Conservation (phyloP, 2,113 vertebrate species). For the Polyodon spathula region DNA sequence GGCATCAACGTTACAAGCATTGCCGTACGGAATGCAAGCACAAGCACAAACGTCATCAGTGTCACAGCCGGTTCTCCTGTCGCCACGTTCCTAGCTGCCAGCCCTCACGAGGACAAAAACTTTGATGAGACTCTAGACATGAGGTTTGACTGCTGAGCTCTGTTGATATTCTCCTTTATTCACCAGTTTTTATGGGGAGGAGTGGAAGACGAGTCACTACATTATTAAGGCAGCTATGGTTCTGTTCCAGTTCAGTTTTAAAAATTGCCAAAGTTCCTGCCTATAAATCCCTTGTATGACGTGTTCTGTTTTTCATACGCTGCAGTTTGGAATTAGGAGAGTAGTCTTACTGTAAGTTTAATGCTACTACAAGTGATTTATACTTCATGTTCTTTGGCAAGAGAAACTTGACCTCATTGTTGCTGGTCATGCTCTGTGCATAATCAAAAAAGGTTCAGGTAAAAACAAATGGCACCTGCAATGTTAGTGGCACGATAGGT, state of each 20-base stretch:
- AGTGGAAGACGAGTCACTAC: conserved; percentile 58
- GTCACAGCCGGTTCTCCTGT: conserved; percentile 80
- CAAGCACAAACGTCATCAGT: conserved; percentile 77
- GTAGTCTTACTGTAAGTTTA: conserved; percentile 47
- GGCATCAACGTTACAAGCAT: conserved; percentile 98
- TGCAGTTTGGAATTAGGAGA: conserved; percentile 17
- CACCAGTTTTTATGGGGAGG: conserved; percentile 43
- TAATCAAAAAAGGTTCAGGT: conserved; percentile 62
- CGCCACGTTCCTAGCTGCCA: conserved; percentile 84
- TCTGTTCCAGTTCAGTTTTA: conserved; percentile 54
- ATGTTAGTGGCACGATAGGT: conserved; percentile 52
- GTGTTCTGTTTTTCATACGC: conserved; percentile 56
- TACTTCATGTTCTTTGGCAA: conserved; percentile 81
- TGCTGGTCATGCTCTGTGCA: conserved; percentile 75
- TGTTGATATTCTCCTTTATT: conserved; percentile 53
- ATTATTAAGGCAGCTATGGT: conserved; percentile 91
- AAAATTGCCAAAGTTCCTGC: conserved; percentile 73
- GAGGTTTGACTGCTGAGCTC: conserved; percentile 88
- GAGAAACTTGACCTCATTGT: conserved; percentile 75
- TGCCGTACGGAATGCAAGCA: conserved; percentile 81
- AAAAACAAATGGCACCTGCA: conserved; percentile 53
- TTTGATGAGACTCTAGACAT: conserved; percentile 93
- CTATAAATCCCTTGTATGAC: conserved; percentile 86
- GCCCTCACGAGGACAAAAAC: conserved; percentile 81
- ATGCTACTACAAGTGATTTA: conserved; percentile 76